These are phyloP conservation scores for Sebastolobus altivelis DNA, from an alignment of 2,797 vertebrate genomes.

Conservation along the genomic window DNA sequence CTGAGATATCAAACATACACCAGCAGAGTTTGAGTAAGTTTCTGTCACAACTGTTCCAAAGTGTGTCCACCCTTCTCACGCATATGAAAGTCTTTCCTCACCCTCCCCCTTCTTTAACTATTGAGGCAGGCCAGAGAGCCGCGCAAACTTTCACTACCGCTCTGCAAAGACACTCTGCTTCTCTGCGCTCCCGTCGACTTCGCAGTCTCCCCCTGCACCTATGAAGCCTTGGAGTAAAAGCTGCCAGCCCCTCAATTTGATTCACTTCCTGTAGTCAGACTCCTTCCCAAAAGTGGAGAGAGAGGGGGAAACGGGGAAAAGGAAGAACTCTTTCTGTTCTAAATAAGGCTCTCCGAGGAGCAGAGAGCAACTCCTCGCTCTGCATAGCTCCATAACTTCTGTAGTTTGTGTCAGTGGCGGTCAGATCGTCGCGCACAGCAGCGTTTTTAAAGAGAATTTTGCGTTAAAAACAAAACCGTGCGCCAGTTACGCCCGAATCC, in stretches of 20 bases:
- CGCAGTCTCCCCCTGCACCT: slow-evolving; percentile 46
- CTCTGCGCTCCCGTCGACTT: slow-evolving; percentile 45
- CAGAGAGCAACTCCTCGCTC: slow-evolving; percentile 55
- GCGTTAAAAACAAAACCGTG: slow-evolving; percentile 21
- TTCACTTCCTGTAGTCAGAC: slow-evolving; percentile 84
- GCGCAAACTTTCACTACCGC: slow-evolving; percentile 77
- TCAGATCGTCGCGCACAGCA: slow-evolving; percentile 20
- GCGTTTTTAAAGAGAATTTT: slow-evolving; percentile 27
- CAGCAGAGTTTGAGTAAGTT: slow-evolving; percentile 56
- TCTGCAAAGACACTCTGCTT: slow-evolving; percentile 46
- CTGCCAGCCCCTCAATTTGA: slow-evolving; percentile 80
- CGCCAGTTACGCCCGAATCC: slow-evolving; percentile 25
- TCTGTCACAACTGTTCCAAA: slow-evolving; percentile 63
- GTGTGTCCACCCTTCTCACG: slow-evolving; percentile 77
- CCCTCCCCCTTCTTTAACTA: slow-evolving; percentile 72
- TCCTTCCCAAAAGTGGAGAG: slow-evolving; percentile 76
- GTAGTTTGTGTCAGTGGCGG: slow-evolving; percentile 5
- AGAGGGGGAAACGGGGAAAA: slow-evolving; percentile 63
- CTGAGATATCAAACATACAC: slow-evolving; percentile 52
- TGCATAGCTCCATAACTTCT: slow-evolving; percentile 23
- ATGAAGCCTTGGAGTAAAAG: slow-evolving; percentile 66
- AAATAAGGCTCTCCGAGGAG: slow-evolving; percentile 73
- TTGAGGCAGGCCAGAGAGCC: slow-evolving; percentile 60
- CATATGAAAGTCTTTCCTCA: slow-evolving; percentile 56
- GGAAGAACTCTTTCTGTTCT: slow-evolving; percentile 72